Evolutionary conservation across 2,797 vertebrate species (phyloP), one percentile per base, ranked within the genome.

Genomic region (Rhinella marina): DNA sequence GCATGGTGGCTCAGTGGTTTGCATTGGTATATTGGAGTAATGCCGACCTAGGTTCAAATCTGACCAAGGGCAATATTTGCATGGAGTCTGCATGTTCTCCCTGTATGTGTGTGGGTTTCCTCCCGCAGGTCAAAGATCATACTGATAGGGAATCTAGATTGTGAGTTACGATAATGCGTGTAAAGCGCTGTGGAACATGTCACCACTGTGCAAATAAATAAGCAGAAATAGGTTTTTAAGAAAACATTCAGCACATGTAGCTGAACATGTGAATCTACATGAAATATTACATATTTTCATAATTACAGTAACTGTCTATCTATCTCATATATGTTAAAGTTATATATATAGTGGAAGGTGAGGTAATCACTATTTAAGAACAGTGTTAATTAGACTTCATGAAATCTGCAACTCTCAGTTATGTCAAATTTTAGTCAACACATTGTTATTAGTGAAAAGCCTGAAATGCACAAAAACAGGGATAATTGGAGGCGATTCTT

Each of bases 371-470:
- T 82, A 82, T 82, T 89, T 89, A 89, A 82, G 68, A 32, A 41
- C 70, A 23, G 84, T 72, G 84, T 78, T 89, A 89, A 89, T 89
- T 89, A 86, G 88, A 77, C 80, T 86, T 82, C 79, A 82, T 82
- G 59, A 59, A 82, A 89, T 79, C 88, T 89, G 84, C 57, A 78
- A 50, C n/a, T 76, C 70, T 48, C 70, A 54, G 84, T 89, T 89
- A 78, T 86, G 88, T 89, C 88, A 89, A 82, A 89, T 79, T 86
- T 85, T 89, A 86, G 88, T 89, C 88, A 89, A 89, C 88, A 89
- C 88, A 72, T 86, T 89, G 84, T 89, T 89, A 86, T 86, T 81
- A 88, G 59, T 11, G 52, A 32, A 85, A 77, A 32, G 79, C 88
- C 64, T 82, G 88, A 89, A 82, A 86, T 7, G 88, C 79, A 86